Conservation (phyloP, 2,888 invertebrate species). For the Apamea anceps region DNA sequence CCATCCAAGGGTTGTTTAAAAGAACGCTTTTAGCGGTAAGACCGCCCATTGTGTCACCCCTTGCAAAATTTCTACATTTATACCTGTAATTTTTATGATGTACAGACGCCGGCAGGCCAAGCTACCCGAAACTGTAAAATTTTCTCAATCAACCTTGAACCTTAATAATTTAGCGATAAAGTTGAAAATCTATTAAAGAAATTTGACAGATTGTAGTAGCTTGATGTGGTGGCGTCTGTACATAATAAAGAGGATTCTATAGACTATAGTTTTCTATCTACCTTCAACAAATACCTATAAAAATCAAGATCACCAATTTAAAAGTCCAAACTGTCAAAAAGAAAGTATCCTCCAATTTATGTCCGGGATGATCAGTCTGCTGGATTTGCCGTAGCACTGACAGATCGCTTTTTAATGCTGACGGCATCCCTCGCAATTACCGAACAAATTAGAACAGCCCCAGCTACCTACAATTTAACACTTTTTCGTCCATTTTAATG, state of each 20-base stretch:
- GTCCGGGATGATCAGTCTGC: constrained; percentile 58
- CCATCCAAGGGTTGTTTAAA: background rate
- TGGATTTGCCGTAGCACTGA: constrained; percentile 59
- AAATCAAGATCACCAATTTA: constrained; percentile 43
- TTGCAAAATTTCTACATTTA: background rate
- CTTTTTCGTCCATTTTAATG: constrained; percentile 63
- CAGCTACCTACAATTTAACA: constrained; percentile 58
- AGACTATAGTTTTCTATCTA: no score
- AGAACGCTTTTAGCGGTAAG: background rate
- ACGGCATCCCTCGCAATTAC: constrained; percentile 64
- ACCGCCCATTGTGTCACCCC: no score
- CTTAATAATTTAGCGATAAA: no score
- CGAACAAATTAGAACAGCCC: constrained; percentile 65
- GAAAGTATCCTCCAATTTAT: constrained; percentile 55
- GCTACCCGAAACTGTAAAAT: no score
- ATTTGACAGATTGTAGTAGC: no score
- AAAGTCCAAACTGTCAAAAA: constrained; percentile 41
- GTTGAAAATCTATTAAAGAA: no score
- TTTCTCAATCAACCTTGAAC: no score
- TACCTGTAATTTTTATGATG: background rate
- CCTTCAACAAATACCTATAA: constrained; percentile 11
- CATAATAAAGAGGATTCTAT: no score
- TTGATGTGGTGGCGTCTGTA: no score
- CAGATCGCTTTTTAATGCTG: constrained; percentile 67
- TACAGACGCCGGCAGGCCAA: no score